Conservation (phyloP, 2,113 vertebrate genomes). For the Girardinichthys multiradiatus region DNA sequence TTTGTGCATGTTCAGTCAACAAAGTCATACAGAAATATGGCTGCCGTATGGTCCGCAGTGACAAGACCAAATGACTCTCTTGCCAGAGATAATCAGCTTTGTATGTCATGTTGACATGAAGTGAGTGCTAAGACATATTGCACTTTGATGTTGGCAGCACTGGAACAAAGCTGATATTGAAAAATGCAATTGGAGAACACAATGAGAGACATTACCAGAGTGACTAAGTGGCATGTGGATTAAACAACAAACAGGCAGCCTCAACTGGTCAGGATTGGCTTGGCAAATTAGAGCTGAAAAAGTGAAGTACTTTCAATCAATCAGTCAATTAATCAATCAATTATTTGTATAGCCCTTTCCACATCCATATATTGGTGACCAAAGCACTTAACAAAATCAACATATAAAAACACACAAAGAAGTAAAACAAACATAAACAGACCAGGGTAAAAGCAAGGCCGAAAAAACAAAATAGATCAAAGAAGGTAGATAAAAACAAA, state of each 20-base stretch:
- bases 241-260: constrained; percentile 56
- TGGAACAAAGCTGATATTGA: constrained; percentile 70
- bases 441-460: too few relatives aligned
- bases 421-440: too few relatives aligned
- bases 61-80: constrained; percentile 73
- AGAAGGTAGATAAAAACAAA: too few relatives aligned
- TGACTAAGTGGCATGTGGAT: constrained; percentile 53
- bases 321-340: too few relatives aligned
- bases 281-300: constrained; percentile 23
- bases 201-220: constrained; percentile 54
- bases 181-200: constrained; percentile 57
- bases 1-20: constrained; percentile 54
- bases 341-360: too few relatives aligned
- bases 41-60: constrained; percentile 63
- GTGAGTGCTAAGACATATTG: constrained; percentile 66
- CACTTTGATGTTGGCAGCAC: constrained; percentile 67
- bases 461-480: too few relatives aligned
- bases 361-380: too few relatives aligned
- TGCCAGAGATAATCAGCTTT: constrained; percentile 76
- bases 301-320: too few relatives aligned
- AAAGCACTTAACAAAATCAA: too few relatives aligned
- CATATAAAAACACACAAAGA: too few relatives aligned
- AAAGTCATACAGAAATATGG: constrained; percentile 76
- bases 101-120: constrained; percentile 72
- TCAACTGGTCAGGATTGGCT: constrained; percentile 36